Base-by-base conservation (phyloP, 2,113 vertebrate species). In the Larimichthys polyactis region DNA sequence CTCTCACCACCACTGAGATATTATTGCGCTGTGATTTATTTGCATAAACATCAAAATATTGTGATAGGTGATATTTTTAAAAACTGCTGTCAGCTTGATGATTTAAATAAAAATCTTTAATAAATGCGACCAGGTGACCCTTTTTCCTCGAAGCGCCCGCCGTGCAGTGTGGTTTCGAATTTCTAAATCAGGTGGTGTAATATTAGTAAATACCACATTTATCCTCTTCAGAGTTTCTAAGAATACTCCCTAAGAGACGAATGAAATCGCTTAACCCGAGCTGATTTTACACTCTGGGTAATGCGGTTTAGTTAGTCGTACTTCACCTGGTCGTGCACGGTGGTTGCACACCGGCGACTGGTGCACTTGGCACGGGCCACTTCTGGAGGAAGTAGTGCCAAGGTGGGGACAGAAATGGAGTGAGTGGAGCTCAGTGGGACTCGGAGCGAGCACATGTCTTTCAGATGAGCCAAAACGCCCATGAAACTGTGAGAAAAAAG, bases 361-460 rank as follows among this genome's bases (percentile, higher is more conserved):
- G 90, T 86, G 89, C 36, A 88, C 87, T 95, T 95, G 94, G 94
- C 94, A 85, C 74, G 15, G 82, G 2, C 46, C 54, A 32, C 80
- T 86, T 65, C 85, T 87, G 88, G 83, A 82, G 89, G 86, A 91
- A 72, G 76, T 44, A 14, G 82, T 91, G 93, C 92, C 94, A 91
- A 91, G 83, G 84, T 71, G 90, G 82, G 87, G 90, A 88, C 85
- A 88, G 93, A 94, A 92, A 91, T 83, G 92, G 92, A 94, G 90
- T 89, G 92, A 92, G 91, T 90, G 87, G 91, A 87, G 89, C 94
- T 86, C 94, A 93, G 94, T 91, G 90, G 94, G 94, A 89, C 84
- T 82, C 85, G 27, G 86, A 85, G 90, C 73, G 77, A 94, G 94
- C 95, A 95, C 94, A 95, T 95, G 95, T 95, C 93, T 92, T 93